phyloP scores from a whole-genome alignment of 2,113 vertebrate species.

The Sula dactylatra region DNA sequence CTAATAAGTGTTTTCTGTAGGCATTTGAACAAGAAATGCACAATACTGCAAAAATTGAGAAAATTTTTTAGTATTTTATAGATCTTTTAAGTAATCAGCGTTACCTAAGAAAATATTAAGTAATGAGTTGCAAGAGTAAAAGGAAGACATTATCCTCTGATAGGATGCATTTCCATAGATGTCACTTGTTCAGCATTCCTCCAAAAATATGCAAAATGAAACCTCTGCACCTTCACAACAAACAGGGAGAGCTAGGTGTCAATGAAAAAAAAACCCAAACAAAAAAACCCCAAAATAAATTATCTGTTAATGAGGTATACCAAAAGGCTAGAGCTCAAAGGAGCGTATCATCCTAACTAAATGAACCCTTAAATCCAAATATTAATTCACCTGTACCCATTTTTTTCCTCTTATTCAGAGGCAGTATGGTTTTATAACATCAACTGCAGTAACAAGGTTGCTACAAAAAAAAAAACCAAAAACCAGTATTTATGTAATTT shows the following conservation, averaged over 20 bases:
- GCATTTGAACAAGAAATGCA: not conserved
- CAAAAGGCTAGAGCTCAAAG: not conserved
- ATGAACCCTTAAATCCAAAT: not conserved
- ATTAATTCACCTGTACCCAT: not conserved
- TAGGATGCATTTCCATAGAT: not conserved
- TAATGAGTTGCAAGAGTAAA: not conserved
- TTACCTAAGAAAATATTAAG: not conserved
- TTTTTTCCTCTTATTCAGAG: not conserved
- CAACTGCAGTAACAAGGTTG: not conserved
- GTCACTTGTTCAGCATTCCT: not conserved
- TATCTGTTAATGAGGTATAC: not conserved
- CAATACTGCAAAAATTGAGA: not conserved
- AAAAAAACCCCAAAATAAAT: too few species aligned
- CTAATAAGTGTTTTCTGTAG: not conserved
- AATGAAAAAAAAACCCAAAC: not conserved
- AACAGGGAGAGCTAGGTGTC: not conserved
- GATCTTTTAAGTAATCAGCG: not conserved
- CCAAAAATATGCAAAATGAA: not conserved
- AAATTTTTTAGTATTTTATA: not conserved
- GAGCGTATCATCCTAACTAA: not conserved
- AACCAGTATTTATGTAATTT: not conserved
- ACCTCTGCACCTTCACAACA: not conserved
- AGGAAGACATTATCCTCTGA: not conserved
- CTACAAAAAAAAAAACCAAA: not conserved
- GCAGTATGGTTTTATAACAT: accelerated